Percentiles rank a stretch among this genome's conserved stretches.
Evolutionary conservation across 1,140 invertebrate species (phyloP).

Genomic region (Drosophila tristis): DNA sequence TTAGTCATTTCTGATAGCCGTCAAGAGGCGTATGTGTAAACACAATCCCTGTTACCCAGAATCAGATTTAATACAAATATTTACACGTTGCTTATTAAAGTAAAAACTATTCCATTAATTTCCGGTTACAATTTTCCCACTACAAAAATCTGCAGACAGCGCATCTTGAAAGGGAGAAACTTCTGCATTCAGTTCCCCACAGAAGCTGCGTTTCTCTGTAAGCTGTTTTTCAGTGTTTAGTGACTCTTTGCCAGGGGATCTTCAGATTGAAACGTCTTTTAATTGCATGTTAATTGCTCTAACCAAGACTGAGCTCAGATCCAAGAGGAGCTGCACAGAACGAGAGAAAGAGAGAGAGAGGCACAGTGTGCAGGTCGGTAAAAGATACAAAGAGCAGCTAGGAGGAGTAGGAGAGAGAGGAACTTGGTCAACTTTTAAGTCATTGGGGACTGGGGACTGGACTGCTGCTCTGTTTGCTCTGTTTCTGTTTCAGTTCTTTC

Average conservation of each 20-base stretch:
- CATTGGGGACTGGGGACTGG: constrained; percentile 36
- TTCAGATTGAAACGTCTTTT: constrained; percentile 76
- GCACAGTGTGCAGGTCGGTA: too few relatives aligned
- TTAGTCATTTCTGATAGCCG: too few relatives aligned
- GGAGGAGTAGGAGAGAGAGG: constrained; percentile 28
- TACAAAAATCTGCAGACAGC: not conserved
- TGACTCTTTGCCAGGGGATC: constrained; percentile 46
- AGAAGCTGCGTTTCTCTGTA: constrained; percentile 19
- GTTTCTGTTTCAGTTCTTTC: constrained; percentile 28
- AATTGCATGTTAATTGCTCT: constrained; percentile 80
- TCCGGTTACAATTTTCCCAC: constrained; percentile 36
- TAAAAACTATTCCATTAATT: constrained; percentile 35
- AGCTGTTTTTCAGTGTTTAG: constrained; percentile 34
- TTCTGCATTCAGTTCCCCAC: not conserved
- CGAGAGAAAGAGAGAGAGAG: not conserved
- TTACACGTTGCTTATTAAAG: constrained; percentile 2
- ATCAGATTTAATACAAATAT: constrained; percentile 5
- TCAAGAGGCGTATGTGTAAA: not conserved
- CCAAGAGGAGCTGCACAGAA: not conserved
- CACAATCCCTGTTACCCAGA: too few relatives aligned
- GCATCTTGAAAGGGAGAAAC: constrained; percentile 20
- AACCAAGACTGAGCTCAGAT: constrained; percentile 26
- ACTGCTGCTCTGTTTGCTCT: constrained; percentile 29
- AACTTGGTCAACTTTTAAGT: constrained; percentile 47
- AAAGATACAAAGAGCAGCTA: too few relatives aligned